Evolutionary conservation across 2,888 invertebrate species (phyloP).

Genomic region (Chesias legatella): DNA sequence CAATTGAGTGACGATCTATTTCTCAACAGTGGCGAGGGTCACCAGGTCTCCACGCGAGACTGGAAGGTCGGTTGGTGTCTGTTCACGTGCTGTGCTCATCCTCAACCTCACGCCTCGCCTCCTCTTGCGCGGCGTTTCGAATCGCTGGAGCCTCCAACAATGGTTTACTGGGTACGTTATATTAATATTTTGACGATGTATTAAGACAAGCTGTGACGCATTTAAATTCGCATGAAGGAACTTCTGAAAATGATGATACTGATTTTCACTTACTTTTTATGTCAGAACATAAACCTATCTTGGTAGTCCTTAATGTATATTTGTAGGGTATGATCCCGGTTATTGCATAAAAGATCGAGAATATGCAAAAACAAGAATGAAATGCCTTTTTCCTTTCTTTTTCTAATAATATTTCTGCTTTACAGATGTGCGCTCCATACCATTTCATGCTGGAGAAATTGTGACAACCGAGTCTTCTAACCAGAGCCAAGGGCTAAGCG

Average conservation of each 20-base stretch:
- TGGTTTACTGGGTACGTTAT: constrained; percentile 52
- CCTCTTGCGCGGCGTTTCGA: constrained; percentile 91
- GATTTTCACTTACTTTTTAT: no score
- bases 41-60: constrained; percentile 83
- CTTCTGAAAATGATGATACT: no score
- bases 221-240: no score
- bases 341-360: no score
- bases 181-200: no score
- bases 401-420: constrained; percentile 5
- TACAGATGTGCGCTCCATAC: constrained; percentile 88
- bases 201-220: no score
- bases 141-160: constrained; percentile 87
- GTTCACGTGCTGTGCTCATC: constrained; percentile 88
- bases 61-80: constrained; percentile 89
- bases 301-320: no score
- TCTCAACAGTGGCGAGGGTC: constrained; percentile 92
- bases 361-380: no score
- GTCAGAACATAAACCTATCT: no score
- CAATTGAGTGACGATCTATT: not conserved
- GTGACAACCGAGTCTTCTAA: constrained; percentile 69
- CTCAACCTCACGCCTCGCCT: constrained; percentile 80
- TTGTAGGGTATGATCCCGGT: no score
- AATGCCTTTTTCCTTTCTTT: not conserved
- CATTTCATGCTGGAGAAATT: constrained; percentile 84
- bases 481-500: constrained; percentile 82